phyloP scores from a whole-genome alignment of 1,140 invertebrate species.

The Fopius arisanus region DNA sequence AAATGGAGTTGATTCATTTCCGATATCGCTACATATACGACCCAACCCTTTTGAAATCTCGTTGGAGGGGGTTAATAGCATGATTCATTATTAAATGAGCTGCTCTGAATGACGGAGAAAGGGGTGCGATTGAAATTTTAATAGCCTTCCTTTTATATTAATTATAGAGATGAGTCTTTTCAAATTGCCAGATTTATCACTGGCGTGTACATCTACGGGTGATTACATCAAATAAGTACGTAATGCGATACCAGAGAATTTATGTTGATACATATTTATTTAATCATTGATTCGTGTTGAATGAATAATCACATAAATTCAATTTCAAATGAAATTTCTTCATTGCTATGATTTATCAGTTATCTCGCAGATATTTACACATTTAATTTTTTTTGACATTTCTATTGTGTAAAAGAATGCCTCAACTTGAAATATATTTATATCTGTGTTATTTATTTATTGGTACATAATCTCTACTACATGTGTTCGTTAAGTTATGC shows the following conservation, averaged over 20 bases:
- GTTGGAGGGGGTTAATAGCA: background rate
- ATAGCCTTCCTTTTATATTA: background rate
- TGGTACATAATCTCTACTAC: too few species aligned
- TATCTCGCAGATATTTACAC: constrained; percentile 51
- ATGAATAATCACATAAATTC: constrained; percentile 62
- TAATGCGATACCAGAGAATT: constrained; percentile 6
- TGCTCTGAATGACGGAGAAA: background rate
- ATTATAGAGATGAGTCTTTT: background rate
- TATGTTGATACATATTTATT: constrained; percentile 59
- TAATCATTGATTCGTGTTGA: constrained; percentile 54
- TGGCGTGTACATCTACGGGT: background rate
- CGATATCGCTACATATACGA: constrained; percentile 1
- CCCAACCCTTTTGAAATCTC: background rate
- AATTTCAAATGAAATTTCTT: constrained; percentile 53
- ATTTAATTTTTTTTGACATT: constrained; percentile 31
- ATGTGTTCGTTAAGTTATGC: too few species aligned
- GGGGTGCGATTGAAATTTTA: background rate
- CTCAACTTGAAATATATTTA: constrained; percentile 44
- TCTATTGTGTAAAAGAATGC: constrained; percentile 32
- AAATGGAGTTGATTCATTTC: constrained; percentile 23
- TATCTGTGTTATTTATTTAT: constrained; percentile 35
- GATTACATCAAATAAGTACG: background rate
- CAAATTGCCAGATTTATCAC: background rate
- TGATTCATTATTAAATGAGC: constrained; percentile 16
- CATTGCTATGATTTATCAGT: constrained; percentile 47